phyloP scores from a whole-genome alignment of 2,888 invertebrate genomes.

The Patella depressa region DNA sequence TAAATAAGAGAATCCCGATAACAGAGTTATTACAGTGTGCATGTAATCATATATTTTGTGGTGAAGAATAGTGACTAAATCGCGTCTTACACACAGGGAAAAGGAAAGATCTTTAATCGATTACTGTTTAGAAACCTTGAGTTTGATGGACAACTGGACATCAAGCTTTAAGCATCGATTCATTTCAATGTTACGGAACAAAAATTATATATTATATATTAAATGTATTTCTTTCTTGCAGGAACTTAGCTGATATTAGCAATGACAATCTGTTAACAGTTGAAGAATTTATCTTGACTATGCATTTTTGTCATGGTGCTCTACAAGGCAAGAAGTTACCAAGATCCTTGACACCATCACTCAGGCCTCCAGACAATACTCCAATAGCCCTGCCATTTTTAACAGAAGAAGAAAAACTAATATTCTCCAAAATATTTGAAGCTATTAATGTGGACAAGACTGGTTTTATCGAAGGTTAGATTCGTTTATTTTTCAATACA shows the following conservation, averaged over 20 bases:
- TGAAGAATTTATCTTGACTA: constrained; percentile 66
- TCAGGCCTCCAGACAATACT: constrained; percentile 44
- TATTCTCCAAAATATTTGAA: constrained; percentile 57
- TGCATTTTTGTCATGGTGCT: constrained; percentile 76
- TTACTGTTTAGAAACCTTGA: no score
- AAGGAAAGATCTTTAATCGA: no score
- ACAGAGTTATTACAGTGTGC: no score
- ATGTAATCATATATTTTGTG: no score
- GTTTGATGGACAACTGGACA: no score
- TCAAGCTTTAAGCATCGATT: no score
- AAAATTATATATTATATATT: background rate
- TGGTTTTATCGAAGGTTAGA: constrained; percentile 50
- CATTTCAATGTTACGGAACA: background rate
- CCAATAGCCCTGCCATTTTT: constrained; percentile 41
- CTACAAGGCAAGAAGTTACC: constrained; percentile 91
- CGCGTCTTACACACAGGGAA: no score
- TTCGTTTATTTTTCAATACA: no score
- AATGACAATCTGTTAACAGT: constrained; percentile 68
- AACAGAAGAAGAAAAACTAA: constrained; percentile 47
- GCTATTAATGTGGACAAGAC: constrained; percentile 46
- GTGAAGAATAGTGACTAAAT: no score
- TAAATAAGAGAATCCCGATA: no score
- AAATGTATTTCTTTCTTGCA: constrained; percentile 37
- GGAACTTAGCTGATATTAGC: constrained; percentile 67
- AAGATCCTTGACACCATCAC: constrained; percentile 79